These are phyloP conservation scores for Argynnis bischoffii DNA, from an alignment of 2,888 invertebrate genomes.

Conservation along the genomic window DNA sequence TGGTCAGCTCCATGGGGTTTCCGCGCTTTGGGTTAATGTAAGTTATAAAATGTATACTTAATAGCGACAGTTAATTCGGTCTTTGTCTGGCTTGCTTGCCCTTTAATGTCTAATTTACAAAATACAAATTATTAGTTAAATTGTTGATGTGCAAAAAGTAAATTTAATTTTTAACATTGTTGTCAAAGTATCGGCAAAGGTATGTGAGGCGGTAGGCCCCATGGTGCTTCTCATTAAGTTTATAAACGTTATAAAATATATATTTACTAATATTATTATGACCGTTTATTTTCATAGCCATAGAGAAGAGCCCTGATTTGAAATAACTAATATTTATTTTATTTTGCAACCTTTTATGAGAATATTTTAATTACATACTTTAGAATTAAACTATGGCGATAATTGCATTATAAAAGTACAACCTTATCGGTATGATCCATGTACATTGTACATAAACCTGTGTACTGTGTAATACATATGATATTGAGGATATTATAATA, in stretches of 20 bases:
- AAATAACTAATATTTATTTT: too few relatives aligned
- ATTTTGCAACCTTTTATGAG: too few relatives aligned
- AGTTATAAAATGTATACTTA: constrained; percentile 15
- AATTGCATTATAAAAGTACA: too few relatives aligned
- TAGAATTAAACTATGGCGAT: too few relatives aligned
- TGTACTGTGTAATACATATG: too few relatives aligned
- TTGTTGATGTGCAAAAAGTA: too few relatives aligned
- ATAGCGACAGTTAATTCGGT: not conserved
- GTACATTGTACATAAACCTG: too few relatives aligned
- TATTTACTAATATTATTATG: not conserved
- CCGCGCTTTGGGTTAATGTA: constrained; percentile 6
- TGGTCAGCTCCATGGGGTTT: constrained; percentile 14
- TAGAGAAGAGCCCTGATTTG: too few relatives aligned
- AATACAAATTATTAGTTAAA: not conserved
- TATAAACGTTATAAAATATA: not conserved
- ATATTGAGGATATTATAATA: too few relatives aligned
- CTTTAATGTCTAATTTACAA: constrained; percentile 9
- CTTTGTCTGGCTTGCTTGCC: constrained; percentile 5
- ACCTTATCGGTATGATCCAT: too few relatives aligned
- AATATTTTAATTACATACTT: too few relatives aligned
- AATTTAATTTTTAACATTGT: not conserved
- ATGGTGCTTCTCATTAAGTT: constrained; percentile 1
- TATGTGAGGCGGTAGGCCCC: not conserved
- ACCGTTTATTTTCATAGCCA: not conserved
- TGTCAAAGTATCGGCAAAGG: too few relatives aligned